These are phyloP conservation scores for Aquatica leii DNA, from an alignment of 2,888 invertebrate genomes.

Conservation along the genomic window DNA sequence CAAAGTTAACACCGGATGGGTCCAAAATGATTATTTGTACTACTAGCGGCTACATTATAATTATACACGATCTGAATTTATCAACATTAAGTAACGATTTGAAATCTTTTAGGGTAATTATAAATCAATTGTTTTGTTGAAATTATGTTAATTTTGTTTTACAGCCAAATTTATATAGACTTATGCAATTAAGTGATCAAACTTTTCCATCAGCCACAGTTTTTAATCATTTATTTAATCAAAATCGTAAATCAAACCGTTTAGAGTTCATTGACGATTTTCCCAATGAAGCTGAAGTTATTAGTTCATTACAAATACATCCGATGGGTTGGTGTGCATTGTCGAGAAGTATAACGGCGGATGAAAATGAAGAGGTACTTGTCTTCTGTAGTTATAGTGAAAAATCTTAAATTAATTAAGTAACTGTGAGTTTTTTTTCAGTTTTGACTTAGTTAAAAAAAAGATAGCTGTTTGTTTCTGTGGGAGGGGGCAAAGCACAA, in stretches of 20 bases:
- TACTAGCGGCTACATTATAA: constrained; percentile 87
- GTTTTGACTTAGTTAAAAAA: too few species aligned
- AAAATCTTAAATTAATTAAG: too few species aligned
- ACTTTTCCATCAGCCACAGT: constrained; percentile 81
- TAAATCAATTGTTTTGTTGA: too few species aligned
- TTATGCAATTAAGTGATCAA: constrained; percentile 88
- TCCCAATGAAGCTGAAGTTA: constrained; percentile 91
- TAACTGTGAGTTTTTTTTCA: too few species aligned
- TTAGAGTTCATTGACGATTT: constrained; percentile 93
- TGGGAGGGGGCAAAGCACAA: too few species aligned
- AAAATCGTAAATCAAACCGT: constrained; percentile 77
- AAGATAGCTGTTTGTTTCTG: too few species aligned
- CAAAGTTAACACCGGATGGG: constrained; percentile 85
- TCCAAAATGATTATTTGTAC: constrained; percentile 91
- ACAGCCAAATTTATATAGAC: constrained; percentile 86
- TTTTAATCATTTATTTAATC: constrained; percentile 84
- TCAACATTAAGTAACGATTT: constrained; percentile 81
- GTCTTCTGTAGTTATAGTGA: background rate
- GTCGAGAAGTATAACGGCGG: constrained; percentile 85
- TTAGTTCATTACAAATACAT: constrained; percentile 87
- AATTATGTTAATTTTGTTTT: constrained; percentile 47
- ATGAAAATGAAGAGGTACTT: constrained; percentile 83
- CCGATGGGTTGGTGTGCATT: constrained; percentile 91
- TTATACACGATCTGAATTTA: constrained; percentile 88
- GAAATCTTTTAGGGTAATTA: constrained; percentile 79